Evolutionary conservation across 2,888 invertebrate genomes (phyloP), one percentile per base, ranked within the genome.

Genomic region (Coronaproctus castanopsis): DNA sequence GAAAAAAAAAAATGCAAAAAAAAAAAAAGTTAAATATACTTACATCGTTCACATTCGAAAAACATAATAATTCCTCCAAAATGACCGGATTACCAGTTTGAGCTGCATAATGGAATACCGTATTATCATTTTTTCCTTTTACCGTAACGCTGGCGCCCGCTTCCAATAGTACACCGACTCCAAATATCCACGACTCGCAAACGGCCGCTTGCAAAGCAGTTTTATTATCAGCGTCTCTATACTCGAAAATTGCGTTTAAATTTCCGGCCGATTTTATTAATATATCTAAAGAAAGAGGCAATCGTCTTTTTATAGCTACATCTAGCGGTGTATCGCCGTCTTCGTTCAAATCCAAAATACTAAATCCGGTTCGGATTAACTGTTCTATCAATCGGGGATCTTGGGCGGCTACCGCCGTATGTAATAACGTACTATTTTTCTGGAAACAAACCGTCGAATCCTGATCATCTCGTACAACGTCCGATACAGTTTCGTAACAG

Each of bases 81-180:
- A 78, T 73, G 14, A 75, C 74, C 14, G 74, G 52, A 62, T 76
- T 74, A 0, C 77, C 77, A 14, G 73, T 66, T 2, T 73, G 71
- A 23, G 78, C 77, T 54, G 78, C 78, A 24, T 77, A 73, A 66
- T 79, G 78, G 2, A 78, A 71, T 3, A 77, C 75, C 3, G 77
- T 77, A 66, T 76, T 74, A 10, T 75, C 75, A 24, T 76, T 73
- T 19, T 74, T 73, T 56, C 68, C 66, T 48, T 61, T 65, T 21
- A 66, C 65, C 52, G 64, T 73, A 5, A 77, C 73, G 65, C 77
- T 75, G 61, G 78, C 76, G 1, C 76, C 76, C 14, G 75, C 72
- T 65, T 77, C 76, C 52, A 79, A 67, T 2, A 78, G 73, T 1
- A 77, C 71, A 55, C 74, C 74, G 0, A 77, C 75, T 0, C 78